Percentiles rank a stretch among this genome's conserved stretches.
phyloP scores from a whole-genome alignment of 2,888 invertebrate species.

The Calephelis perditalis region DNA sequence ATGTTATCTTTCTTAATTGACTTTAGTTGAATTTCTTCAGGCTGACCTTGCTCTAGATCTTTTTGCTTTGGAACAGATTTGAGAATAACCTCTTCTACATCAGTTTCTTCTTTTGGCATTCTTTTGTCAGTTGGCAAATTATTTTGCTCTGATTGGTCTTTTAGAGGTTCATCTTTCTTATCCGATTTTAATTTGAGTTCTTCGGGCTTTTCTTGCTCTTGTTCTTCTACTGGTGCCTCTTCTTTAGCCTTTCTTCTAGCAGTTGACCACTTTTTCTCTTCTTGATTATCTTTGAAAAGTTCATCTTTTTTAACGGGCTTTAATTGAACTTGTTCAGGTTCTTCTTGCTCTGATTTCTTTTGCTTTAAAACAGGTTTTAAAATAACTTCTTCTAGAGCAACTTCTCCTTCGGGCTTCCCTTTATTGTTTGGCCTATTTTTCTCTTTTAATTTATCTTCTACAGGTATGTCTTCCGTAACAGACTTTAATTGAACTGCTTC shows the following conservation, averaged over 20 bases:
- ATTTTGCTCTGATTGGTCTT: too few relatives aligned
- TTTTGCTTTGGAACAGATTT: too few relatives aligned
- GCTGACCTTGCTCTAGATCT: too few relatives aligned
- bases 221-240: slow-evolving; percentile 36
- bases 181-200: slow-evolving; percentile 64
- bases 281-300: slow-evolving; percentile 40
- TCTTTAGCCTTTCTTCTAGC: slow-evolving; percentile 36
- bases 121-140: too few relatives aligned
- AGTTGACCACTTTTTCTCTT: slow-evolving; percentile 41
- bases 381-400: slow-evolving; percentile 60
- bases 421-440: slow-evolving; percentile 40
- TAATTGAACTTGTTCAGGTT: slow-evolving; percentile 43
- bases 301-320: slow-evolving; percentile 46
- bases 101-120: too few relatives aligned
- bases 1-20: slow-evolving; percentile 25
- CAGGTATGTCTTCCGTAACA: slow-evolving; percentile 18
- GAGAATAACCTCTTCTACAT: too few relatives aligned
- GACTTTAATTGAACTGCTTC: slow-evolving; percentile 52
- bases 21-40: slow-evolving; percentile 49
- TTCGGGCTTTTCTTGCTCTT: slow-evolving; percentile 45
- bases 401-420: slow-evolving; percentile 36
- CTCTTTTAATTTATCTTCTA: slow-evolving; percentile 43
- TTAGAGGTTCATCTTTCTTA: slow-evolving; percentile 33
- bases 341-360: slow-evolving; percentile 33
- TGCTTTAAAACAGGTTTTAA: slow-evolving; percentile 58